Base-by-base conservation (phyloP, 2,797 vertebrate species). In the Taeniopygia guttata region DNA sequence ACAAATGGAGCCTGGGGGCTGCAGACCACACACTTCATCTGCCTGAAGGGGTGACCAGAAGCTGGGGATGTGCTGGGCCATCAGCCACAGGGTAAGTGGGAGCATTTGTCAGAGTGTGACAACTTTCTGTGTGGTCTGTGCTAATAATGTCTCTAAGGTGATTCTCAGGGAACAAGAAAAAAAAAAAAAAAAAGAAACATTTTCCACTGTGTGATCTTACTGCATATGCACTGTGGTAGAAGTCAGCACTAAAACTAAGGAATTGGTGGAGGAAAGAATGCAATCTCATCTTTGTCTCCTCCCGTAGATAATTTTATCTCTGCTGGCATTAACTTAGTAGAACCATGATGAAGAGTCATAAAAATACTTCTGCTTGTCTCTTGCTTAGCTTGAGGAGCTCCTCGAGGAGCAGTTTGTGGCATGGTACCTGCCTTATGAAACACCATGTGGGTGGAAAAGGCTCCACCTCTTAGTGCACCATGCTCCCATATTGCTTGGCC, bases 21-120 rank as follows among this genome's bases (percentile, higher is more conserved):
- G 29, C 45, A n/a, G 13, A 30, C 9, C n/a, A 74, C 30, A 7
- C 20, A 51, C 12, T 34, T 64, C 22, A 23, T 59, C 51, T 84
- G 27, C 55, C 75, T 62, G 17, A 36, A 90, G 29, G 8, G 25
- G 13, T 49, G 52, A 49, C 43, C 36, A 82, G 80, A 55, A 73
- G 16, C 67, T 62, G 17, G 16, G 21, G 10, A 2, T 5, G 3
- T 29, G 45, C 60, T 1, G 1, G 22, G 6, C 13, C 38, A 13
- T 56, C 0, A 2, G 8, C 30, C 43, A 51, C 51, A 36, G 29
- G 30, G 4, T 20, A 17, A 58, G 17, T 9, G 25, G 26, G 46
- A 82, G 7, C 10, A 20, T 12, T 30, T 0, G 0, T 20, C 42
- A 19, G 62, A 21, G 9, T 25, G 45, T 0, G 9, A 36, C 30